Evolutionary conservation across 2,113 vertebrate genomes (phyloP).

Genomic region (Haemorhous mexicanus): DNA sequence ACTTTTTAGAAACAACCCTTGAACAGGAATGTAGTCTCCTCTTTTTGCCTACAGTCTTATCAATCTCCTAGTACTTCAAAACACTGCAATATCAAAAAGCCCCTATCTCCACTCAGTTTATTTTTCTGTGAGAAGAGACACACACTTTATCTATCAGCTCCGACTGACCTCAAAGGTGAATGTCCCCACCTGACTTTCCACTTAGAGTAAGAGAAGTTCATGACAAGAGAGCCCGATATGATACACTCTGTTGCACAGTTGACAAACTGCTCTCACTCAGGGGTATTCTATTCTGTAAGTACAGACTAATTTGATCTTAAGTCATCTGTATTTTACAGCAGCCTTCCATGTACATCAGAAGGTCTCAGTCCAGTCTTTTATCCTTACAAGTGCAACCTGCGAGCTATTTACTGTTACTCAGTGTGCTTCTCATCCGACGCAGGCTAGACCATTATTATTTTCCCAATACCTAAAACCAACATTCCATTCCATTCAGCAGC

Average conservation of each 20-base stretch:
- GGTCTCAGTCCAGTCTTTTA: background rate
- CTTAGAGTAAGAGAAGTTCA: background rate
- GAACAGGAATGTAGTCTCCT: background rate
- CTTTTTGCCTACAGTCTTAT: background rate
- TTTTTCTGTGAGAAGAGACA: background rate
- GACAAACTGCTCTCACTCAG: background rate
- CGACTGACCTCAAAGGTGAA: background rate
- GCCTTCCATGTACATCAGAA: background rate
- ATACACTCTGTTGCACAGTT: fast-evolving
- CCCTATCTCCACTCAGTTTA: background rate
- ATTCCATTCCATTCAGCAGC: background rate
- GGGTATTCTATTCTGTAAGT: background rate
- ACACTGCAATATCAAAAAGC: background rate
- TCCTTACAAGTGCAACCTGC: background rate
- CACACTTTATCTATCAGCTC: background rate
- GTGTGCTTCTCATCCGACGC: background rate
- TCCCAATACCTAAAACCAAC: background rate
- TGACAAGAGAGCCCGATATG: background rate
- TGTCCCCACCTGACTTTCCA: background rate
- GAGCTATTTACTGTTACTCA: background rate
- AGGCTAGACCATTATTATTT: background rate
- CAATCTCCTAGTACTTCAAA: background rate
- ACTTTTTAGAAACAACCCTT: background rate
- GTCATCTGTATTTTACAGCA: background rate
- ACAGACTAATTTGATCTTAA: background rate